Percentiles rank a stretch among this genome's conserved stretches.
These are phyloP conservation scores for Sialis lutaria DNA, from an alignment of 2,888 invertebrate genomes.

Conservation along the genomic window DNA sequence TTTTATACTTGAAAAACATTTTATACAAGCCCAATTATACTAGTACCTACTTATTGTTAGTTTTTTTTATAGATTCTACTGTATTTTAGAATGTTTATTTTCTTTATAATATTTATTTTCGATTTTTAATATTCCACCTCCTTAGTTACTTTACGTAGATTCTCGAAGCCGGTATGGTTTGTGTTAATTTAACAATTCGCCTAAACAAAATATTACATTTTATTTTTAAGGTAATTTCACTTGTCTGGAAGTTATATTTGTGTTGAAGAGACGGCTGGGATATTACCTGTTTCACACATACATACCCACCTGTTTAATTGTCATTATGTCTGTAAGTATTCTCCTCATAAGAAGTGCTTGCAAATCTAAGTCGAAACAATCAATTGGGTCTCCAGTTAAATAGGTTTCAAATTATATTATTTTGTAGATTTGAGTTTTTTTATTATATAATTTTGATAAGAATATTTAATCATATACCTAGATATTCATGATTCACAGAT, in stretches of 20 bases:
- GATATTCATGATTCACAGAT: no score
- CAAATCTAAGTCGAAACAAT: background rate
- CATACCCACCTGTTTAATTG: constrained; percentile 84
- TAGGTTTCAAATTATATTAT: no score
- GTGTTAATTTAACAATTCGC: background rate
- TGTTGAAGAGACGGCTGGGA: constrained; percentile 70
- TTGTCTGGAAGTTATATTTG: constrained; percentile 79
- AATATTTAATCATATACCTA: no score
- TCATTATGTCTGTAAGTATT: constrained; percentile 73
- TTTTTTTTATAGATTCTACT: no score
- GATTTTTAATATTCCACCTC: background rate
- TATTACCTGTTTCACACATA: constrained; percentile 90
- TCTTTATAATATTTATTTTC: background rate
- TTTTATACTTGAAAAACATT: background rate
- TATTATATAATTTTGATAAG: no score
- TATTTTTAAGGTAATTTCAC: constrained; percentile 65
- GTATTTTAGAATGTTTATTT: no score
- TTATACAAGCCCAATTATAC: no score
- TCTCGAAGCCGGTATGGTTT: background rate
- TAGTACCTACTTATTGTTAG: no score
- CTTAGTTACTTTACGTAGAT: background rate
- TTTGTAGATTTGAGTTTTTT: no score
- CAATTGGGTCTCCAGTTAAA: no score
- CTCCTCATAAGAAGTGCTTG: background rate
- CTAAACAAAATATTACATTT: background rate